Conservation (phyloP, 92 coral and sea anemone genomes). For the Micromussa lordhowensis region DNA sequence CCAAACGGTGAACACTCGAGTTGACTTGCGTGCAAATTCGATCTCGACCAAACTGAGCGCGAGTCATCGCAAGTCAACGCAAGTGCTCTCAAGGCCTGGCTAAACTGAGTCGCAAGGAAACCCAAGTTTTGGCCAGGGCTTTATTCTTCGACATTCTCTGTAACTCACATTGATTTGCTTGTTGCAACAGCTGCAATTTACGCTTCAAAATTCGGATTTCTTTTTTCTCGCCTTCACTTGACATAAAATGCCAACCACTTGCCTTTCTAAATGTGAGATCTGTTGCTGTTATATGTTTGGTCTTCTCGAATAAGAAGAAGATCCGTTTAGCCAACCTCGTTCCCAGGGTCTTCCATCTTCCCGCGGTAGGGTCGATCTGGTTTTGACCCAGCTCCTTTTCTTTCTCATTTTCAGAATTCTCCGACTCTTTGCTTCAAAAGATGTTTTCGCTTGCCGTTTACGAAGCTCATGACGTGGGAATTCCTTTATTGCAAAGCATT, state of each 20-base stretch:
- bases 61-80: too few species aligned
- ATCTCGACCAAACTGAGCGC: too few species aligned
- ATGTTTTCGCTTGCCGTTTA: slow-evolving; percentile 84
- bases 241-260: neutral
- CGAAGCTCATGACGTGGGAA: slow-evolving; percentile 77
- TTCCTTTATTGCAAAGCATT: slow-evolving; percentile 68
- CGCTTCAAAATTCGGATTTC: neutral
- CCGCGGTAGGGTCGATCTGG: too few species aligned
- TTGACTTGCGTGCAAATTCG: too few species aligned
- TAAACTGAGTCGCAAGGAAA: too few species aligned
- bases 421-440: slow-evolving; percentile 80
- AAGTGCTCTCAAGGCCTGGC: too few species aligned
- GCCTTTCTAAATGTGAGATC: neutral
- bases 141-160: neutral
- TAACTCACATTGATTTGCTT: neutral
- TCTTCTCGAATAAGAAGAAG: neutral
- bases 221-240: neutral
- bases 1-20: too few species aligned
- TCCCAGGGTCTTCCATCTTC: too few species aligned
- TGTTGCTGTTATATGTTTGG: neutral
- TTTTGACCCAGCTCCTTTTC: neutral
- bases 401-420: slow-evolving; percentile 66
- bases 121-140: too few species aligned
- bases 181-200: neutral
- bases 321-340: neutral